Conservation (phyloP, 2,888 invertebrate genomes). For the Cryptophagus acutangulus region DNA sequence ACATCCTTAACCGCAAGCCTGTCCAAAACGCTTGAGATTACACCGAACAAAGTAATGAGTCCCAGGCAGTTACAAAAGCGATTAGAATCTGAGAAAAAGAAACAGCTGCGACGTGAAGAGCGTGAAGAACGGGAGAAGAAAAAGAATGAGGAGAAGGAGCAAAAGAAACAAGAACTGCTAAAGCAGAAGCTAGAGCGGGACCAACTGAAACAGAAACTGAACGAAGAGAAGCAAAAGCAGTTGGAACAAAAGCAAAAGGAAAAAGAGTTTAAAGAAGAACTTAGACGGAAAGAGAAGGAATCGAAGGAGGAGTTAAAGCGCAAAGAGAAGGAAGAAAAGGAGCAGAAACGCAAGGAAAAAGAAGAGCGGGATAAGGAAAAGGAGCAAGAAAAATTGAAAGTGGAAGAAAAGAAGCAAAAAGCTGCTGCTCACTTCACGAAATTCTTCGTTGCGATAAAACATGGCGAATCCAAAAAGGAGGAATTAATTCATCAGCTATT, state of each 20-base stretch:
- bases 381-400: conserved; percentile 61
- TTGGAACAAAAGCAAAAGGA: conserved; percentile 28
- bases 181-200: conserved; percentile 34
- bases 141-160: conserved; percentile 50
- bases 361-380: conserved; percentile 54
- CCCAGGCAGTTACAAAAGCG: conserved; percentile 52
- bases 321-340: conserved; percentile 45
- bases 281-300: conserved; percentile 53
- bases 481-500: conserved; percentile 34
- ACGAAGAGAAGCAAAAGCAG: conserved; percentile 45
- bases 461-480: conserved; percentile 21
- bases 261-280: conserved; percentile 34
- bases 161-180: conserved; percentile 51
- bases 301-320: conserved; percentile 42
- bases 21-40: conserved; percentile 11
- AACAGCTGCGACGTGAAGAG: conserved; percentile 47
- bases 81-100: conserved; percentile 38
- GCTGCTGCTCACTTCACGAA: conserved; percentile 74
- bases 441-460: conserved; percentile 69
- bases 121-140: conserved; percentile 33
- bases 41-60: conserved; percentile 37
- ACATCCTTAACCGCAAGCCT: too few relatives aligned
- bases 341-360: conserved; percentile 48
- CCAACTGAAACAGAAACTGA: conserved; percentile 49
- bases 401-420: conserved; percentile 71